Conservation (phyloP, 2,113 vertebrate species). For the Oreochromis niloticus region DNA sequence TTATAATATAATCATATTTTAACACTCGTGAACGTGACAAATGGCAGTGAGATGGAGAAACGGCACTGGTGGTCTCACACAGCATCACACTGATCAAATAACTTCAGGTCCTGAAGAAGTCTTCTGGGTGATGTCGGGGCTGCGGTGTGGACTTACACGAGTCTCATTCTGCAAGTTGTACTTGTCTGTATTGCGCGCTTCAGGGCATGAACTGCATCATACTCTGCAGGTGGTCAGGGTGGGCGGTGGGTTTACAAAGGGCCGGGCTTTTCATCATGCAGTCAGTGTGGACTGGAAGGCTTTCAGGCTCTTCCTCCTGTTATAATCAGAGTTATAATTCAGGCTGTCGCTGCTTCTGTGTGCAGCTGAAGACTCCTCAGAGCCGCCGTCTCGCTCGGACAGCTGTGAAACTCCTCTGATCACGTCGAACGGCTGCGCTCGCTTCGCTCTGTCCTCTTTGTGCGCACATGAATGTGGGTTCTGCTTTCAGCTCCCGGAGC, state of each 20-base stretch:
- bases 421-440: not conserved
- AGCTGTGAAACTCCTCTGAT: not conserved
- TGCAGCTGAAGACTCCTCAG: not conserved
- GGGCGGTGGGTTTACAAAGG: not conserved
- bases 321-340: not conserved
- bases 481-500: not conserved
- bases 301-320: not conserved
- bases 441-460: not conserved
- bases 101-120: not conserved
- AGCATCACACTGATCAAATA: not conserved
- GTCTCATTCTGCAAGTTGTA: not conserved
- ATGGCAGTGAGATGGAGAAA: not conserved
- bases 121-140: not conserved
- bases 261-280: not conserved
- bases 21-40: not conserved
- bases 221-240: not conserved
- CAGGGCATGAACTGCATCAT: not conserved
- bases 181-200: not conserved
- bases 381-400: not conserved
- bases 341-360: not conserved
- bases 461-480: not conserved
- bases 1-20: not conserved
- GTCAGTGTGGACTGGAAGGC: not conserved
- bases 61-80: not conserved
- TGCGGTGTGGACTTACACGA: not conserved